Conservation (phyloP, 92 coral and sea anemone genomes). For the Phenganax stokvisi region DNA sequence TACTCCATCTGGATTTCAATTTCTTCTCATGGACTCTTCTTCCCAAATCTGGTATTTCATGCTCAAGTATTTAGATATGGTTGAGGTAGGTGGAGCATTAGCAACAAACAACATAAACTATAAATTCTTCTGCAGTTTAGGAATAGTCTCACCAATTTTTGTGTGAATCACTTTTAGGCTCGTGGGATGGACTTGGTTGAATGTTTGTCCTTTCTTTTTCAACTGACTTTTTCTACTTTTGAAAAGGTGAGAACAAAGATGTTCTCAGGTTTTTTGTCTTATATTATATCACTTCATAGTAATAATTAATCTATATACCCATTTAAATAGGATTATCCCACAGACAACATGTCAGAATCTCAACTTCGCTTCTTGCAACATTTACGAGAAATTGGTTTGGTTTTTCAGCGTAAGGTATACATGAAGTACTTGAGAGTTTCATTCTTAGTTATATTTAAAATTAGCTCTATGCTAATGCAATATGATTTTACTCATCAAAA, state of each 20-base stretch:
- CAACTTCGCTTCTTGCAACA: slow-evolving; percentile 81
- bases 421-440: background rate
- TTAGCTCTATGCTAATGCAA: background rate
- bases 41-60: slow-evolving; percentile 99
- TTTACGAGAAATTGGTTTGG: slow-evolving; percentile 90
- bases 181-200: slow-evolving; percentile 93
- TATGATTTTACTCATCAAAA: background rate
- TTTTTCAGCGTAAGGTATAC: slow-evolving; percentile 93
- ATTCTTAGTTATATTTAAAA: background rate
- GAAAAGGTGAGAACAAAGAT: slow-evolving; percentile 70
- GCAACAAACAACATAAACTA: background rate
- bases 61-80: slow-evolving; percentile 89
- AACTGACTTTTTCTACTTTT: slow-evolving; percentile 80
- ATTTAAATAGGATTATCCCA: slow-evolving; percentile 74
- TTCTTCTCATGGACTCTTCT: slow-evolving; percentile 90
- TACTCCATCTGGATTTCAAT: slow-evolving; percentile 97
- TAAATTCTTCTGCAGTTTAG: background rate
- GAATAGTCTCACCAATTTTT: background rate
- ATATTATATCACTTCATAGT: background rate
- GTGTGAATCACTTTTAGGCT: slow-evolving; percentile 49
- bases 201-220: slow-evolving; percentile 88
- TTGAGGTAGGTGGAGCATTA: slow-evolving; percentile 59
- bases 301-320: background rate
- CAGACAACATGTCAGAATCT: slow-evolving; percentile 85
- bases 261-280: background rate